These are phyloP conservation scores for Notarius quadriscutis DNA, from an alignment of 2,113 vertebrate genomes.

Conservation along the genomic window DNA sequence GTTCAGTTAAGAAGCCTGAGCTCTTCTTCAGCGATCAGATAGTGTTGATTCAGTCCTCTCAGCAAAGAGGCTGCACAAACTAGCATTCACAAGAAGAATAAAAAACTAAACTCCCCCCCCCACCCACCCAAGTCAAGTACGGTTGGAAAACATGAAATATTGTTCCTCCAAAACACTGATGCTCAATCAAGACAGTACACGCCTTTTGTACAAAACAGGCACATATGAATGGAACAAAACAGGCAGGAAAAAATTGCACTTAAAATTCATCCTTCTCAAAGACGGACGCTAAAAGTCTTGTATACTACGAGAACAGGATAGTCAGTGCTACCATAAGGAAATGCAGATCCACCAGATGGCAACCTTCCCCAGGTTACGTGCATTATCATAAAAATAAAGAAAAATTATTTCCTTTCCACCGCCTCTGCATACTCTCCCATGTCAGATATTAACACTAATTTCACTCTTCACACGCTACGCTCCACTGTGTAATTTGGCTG, in stretches of 20 bases:
- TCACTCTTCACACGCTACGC: neutral
- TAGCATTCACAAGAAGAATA: neutral
- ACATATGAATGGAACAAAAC: neutral
- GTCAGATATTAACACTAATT: constrained; percentile 20
- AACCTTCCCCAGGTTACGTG: neutral
- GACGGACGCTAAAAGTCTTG: neutral
- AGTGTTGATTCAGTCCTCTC: neutral
- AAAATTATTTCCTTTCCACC: neutral
- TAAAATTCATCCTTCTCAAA: neutral
- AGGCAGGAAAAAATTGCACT: neutral
- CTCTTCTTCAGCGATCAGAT: neutral
- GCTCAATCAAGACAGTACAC: neutral
- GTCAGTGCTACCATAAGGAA: neutral
- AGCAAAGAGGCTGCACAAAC: neutral
- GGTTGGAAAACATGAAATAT: neutral
- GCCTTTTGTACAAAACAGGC: neutral
- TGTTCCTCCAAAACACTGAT: neutral
- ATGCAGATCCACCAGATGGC: constrained; percentile 9
- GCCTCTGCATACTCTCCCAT: neutral
- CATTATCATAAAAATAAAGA: constrained; percentile 5
- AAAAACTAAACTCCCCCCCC: too few species aligned
- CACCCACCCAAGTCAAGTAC: neutral
- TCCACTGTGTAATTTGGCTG: neutral
- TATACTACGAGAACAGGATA: neutral
- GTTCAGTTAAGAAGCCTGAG: constrained; percentile 2